These are phyloP conservation scores for Orchestia grillus DNA, from an alignment of 1,140 invertebrate species.

Conservation along the genomic window DNA sequence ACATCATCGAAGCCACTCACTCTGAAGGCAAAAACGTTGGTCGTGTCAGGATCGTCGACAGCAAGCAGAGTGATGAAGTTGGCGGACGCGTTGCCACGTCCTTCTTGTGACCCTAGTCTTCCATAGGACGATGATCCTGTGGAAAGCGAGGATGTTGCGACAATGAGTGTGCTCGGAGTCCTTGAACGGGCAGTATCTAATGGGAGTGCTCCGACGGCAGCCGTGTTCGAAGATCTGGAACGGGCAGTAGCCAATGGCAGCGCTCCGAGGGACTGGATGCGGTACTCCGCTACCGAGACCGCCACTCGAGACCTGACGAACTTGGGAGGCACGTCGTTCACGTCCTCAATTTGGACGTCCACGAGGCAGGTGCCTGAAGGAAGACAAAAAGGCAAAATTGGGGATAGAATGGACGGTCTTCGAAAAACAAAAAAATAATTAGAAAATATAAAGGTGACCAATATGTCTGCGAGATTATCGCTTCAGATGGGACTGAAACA, in stretches of 20 bases:
- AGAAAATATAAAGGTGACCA: too few relatives aligned
- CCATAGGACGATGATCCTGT: neutral
- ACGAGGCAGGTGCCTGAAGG: constrained; percentile 77
- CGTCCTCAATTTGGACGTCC: constrained; percentile 22
- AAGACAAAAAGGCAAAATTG: neutral
- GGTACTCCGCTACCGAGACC: neutral
- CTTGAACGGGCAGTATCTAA: too few relatives aligned
- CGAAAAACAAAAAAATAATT: too few relatives aligned
- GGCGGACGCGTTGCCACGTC: constrained; percentile 6
- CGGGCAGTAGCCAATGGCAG: neutral
- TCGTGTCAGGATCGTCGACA: constrained; percentile 11
- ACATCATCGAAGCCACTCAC: neutral
- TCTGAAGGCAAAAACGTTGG: constrained; percentile 12
- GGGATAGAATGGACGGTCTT: neutral
- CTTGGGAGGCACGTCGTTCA: constrained; percentile 4
- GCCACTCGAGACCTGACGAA: neutral
- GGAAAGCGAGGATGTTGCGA: neutral
- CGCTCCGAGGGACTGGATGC: neutral
- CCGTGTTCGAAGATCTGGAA: neutral
- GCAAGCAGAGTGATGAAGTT: constrained; percentile 2
- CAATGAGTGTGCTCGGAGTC: too few relatives aligned
- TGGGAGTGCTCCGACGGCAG: neutral
- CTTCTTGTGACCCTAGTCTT: neutral
- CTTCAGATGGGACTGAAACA: too few relatives aligned
- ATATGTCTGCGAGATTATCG: too few relatives aligned